These are phyloP conservation scores for Eulacestoma nigropectus DNA, from an alignment of 2,113 vertebrate genomes.

Conservation along the genomic window DNA sequence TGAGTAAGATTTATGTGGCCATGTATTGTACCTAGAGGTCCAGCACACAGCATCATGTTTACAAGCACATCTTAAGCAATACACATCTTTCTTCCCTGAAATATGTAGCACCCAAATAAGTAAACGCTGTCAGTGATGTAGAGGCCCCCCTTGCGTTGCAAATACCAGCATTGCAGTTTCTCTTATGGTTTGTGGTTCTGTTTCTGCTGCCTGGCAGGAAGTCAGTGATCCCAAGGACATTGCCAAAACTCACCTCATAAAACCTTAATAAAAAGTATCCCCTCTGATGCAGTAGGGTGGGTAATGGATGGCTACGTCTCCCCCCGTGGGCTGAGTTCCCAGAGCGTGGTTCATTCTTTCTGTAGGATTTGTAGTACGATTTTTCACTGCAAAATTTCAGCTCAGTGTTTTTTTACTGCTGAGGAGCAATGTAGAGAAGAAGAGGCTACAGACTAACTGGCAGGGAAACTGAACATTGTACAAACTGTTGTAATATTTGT, in stretches of 20 bases:
- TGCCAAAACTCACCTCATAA: neutral
- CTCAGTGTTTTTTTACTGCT: neutral
- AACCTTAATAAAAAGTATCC: neutral
- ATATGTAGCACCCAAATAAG: slow-evolving; percentile 28
- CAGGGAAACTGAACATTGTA: neutral
- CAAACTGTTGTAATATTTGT: neutral
- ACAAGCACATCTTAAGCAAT: slow-evolving; percentile 7
- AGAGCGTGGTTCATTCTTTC: neutral
- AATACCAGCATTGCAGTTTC: neutral
- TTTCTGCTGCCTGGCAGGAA: neutral
- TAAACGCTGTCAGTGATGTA: slow-evolving; percentile 23
- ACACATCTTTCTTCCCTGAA: slow-evolving; percentile 15
- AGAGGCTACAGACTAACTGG: neutral
- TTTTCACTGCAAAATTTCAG: neutral
- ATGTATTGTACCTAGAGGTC: neutral
- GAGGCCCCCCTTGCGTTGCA: neutral
- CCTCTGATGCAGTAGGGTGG: neutral
- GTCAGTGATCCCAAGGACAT: neutral
- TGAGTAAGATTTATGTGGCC: neutral
- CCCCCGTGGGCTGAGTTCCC: neutral
- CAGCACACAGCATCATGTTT: neutral
- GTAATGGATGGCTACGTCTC: neutral
- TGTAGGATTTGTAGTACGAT: neutral
- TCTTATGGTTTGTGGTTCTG: neutral
- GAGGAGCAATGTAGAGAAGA: neutral